Evolutionary conservation across 2,888 invertebrate genomes (phyloP), one percentile per base, ranked within the genome.

Genomic region (Meteorus colon): DNA sequence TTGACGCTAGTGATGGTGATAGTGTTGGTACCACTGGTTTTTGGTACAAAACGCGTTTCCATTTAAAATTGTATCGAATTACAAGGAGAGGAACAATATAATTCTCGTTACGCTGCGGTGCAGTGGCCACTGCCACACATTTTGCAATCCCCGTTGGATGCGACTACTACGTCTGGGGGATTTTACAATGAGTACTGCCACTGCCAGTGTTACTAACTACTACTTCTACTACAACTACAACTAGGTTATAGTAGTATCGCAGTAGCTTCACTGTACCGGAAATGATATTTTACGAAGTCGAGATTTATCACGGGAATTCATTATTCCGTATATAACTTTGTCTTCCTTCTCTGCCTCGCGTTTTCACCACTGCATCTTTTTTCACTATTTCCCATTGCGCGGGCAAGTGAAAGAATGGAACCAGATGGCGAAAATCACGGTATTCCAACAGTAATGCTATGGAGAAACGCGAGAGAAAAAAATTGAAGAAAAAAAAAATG

Each of bases 271-370:
- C 27, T 31, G 37, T 73, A 37, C 31, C 45, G 51, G 34, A 29
- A 63, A 72, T 66, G 73, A 68, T 74, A 74, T 74, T 74, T 59
- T 67, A 66, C 66, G 82, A 80, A 82, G 69, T 62, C 74, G 73
- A 81, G 77, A 85, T 85, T 85, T 85, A 85, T 85, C 78, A 79
- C 76, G 78, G 19, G 78, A 78, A 83, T 84, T 84, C 84, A 84
- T 84, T 82, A 79, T 81, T 78, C 78, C 73, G 71, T 67, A 48
- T 55, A 73, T 76, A 27, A 41, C 41, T 41, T 41, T 41, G n/a
- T 19, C n/a, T 19, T 55, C 8, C 55, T 55, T 2, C 55, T 55
- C 19, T 55, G 16, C 19, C 2, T 55, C 55, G 8, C 6, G 19
- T 19, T 55, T 24, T 24, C n/a, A n/a, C 4, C 19, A 8, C 8